A percentile compares a stretch with the other conserved stretches of the same genome.
Evolutionary conservation across 1,140 invertebrate genomes (phyloP).

Genomic region (Tenebrio molitor): DNA sequence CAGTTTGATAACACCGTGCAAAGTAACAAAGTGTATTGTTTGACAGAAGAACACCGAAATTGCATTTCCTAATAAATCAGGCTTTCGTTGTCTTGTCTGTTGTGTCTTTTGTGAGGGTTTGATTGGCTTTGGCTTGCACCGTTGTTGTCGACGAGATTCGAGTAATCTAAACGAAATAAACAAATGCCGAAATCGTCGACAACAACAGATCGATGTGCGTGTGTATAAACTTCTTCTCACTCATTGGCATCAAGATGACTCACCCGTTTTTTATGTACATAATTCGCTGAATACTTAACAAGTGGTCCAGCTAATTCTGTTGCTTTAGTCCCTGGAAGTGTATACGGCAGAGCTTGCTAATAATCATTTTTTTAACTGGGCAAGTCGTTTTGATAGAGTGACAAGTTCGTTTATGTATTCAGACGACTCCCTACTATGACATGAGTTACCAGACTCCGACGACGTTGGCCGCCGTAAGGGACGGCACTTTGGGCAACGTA

Average conservation of each 20-base stretch:
- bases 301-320: conserved; percentile 30
- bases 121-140: not conserved
- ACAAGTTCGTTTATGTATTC: conserved; percentile 58
- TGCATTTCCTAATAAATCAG: too few relatives aligned
- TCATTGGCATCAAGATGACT: conserved; percentile 57
- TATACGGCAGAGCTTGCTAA: conserved; percentile 28
- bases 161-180: too few relatives aligned
- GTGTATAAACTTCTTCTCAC: conserved; percentile 71
- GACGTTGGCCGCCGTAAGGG: conserved; percentile 75
- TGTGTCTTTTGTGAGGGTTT: too few relatives aligned
- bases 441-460: conserved; percentile 77
- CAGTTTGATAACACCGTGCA: too few relatives aligned
- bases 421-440: conserved; percentile 75
- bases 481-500: conserved; percentile 76
- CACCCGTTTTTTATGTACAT: conserved; percentile 49
- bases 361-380: conserved; percentile 37
- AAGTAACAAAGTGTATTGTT: too few relatives aligned
- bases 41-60: too few relatives aligned
- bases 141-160: not conserved
- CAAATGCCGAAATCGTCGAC: not conserved
- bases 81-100: too few relatives aligned
- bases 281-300: conserved; percentile 36
- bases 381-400: conserved; percentile 55
- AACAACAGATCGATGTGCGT: conserved; percentile 14
- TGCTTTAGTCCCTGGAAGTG: conserved; percentile 33